These are phyloP conservation scores for Epinephelus fuscoguttatus DNA, from an alignment of 2,113 vertebrate species.

Conservation along the genomic window DNA sequence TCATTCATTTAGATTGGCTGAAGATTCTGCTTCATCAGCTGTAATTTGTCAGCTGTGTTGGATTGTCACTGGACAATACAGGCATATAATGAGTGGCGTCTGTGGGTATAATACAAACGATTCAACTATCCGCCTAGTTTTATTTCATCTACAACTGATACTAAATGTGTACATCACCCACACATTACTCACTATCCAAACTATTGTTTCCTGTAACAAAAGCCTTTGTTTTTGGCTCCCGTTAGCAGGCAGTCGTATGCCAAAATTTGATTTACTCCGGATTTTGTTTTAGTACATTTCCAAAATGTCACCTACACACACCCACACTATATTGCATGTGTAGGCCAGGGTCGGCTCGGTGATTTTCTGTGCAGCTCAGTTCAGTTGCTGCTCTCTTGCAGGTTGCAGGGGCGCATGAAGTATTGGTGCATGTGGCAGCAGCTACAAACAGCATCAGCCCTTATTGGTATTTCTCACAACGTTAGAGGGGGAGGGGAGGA, in stretches of 20 bases:
- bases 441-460: conserved; percentile 84
- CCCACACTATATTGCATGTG: background rate
- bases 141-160: background rate
- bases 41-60: conserved; percentile 1
- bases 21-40: conserved; percentile 41
- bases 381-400: conserved; percentile 84
- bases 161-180: conserved; percentile 11
- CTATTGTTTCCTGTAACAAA: conserved; percentile 1
- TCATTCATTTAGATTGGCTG: conserved; percentile 26
- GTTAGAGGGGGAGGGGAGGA: conserved; percentile 72
- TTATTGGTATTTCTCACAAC: conserved; percentile 88
- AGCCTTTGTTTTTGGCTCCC: conserved; percentile 14
- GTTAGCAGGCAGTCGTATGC: background rate
- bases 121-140: background rate
- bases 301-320: conserved; percentile 17
- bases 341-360: conserved; percentile 42
- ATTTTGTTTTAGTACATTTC: background rate
- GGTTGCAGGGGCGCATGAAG: conserved; percentile 86
- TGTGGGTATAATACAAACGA: background rate
- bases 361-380: conserved; percentile 85
- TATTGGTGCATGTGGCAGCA: conserved; percentile 88
- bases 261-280: conserved; percentile 10
- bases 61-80: conserved; percentile 2
- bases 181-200: conserved; percentile 23
- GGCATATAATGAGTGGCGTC: background rate